These are phyloP conservation scores for Diarsia brunnea DNA, from an alignment of 2,888 invertebrate species.

Conservation along the genomic window DNA sequence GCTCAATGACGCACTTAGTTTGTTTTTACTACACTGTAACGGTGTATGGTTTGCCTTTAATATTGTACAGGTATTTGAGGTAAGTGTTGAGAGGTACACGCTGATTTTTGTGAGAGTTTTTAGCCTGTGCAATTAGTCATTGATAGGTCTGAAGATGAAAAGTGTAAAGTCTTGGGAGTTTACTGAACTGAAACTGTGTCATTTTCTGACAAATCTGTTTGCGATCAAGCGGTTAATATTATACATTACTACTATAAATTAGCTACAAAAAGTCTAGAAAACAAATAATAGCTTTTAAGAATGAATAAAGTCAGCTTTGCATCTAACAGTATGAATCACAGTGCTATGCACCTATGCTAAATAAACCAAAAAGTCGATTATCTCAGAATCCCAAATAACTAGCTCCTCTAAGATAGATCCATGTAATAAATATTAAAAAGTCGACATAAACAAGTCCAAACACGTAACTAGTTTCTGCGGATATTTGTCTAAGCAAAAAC, in stretches of 20 bases:
- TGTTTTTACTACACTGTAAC: slow-evolving; percentile 37
- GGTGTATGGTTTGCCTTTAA: slow-evolving; percentile 22
- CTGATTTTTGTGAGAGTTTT: background rate
- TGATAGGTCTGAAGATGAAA: background rate
- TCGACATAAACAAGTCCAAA: slow-evolving; percentile 82
- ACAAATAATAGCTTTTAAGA: background rate
- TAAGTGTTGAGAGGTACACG: background rate
- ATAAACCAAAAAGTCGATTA: slow-evolving; percentile 44
- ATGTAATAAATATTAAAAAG: slow-evolving; percentile 84
- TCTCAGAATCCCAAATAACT: slow-evolving; percentile 30
- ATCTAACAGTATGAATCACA: background rate
- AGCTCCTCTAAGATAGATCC: slow-evolving; percentile 69
- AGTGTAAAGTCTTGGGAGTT: background rate
- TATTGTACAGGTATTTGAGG: slow-evolving; percentile 15
- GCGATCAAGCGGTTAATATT: fast-evolving
- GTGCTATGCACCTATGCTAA: slow-evolving; percentile 6
- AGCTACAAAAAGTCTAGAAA: background rate
- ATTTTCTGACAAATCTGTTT: background rate
- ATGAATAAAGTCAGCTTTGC: background rate
- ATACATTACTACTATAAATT: background rate
- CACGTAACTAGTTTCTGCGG: slow-evolving; percentile 89
- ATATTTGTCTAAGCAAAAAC: slow-evolving; percentile 89
- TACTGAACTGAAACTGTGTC: background rate
- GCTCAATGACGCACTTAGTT: slow-evolving; percentile 58
- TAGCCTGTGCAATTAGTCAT: background rate